Evolutionary conservation across 2,888 invertebrate species (phyloP), one percentile per base, ranked within the genome.

Genomic region (Napeogenes sylphis): DNA sequence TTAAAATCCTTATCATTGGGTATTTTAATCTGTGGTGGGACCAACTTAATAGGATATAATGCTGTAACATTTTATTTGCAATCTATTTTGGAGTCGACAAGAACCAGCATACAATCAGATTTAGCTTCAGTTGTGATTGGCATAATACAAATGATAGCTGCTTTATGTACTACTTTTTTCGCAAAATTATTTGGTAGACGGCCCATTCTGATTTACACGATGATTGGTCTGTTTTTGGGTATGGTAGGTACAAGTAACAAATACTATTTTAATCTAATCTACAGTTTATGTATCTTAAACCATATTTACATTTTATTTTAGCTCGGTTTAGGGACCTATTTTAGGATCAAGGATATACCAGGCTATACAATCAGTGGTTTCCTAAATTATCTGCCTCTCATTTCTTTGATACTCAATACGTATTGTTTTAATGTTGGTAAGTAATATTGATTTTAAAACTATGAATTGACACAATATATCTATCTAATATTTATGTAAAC

Each of bases 51-150:
- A 51, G 51, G 51, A 10, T 51, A 51, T 12, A 51, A 30, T 5
- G 51, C 51, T 4, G 51, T 51, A 30, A 6, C 21, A 51, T 51
- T 51, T 51, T 51, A 51, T 51, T 51, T 51, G 51, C 51, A 51
- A 51, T n/a, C 30, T 8, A 51, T 51, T 51, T 51, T 51, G 51
- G 12, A 51, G 10, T 10, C 51, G 10, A 51, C 51, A 3, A 21
- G 8, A 8, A 30, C 51, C 51, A 51, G 51, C 30, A 8, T 51
- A 5, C 21, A 30, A 30, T 10, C 51, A 30, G 51, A 51, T 21
- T 8, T 51, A 2, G 30, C 51, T 30, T 51, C 51, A 51, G 51
- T 51, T 30, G 30, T 51, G 10, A 30, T 51, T 51, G 51, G 10
- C 2, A 30, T 21, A 3, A 51, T 51, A 8, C 51, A 51, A 30